Percentiles rank a stretch among this genome's conserved stretches.
Conservation (phyloP, 2,113 vertebrate genomes). For the Synchiropus splendidus region DNA sequence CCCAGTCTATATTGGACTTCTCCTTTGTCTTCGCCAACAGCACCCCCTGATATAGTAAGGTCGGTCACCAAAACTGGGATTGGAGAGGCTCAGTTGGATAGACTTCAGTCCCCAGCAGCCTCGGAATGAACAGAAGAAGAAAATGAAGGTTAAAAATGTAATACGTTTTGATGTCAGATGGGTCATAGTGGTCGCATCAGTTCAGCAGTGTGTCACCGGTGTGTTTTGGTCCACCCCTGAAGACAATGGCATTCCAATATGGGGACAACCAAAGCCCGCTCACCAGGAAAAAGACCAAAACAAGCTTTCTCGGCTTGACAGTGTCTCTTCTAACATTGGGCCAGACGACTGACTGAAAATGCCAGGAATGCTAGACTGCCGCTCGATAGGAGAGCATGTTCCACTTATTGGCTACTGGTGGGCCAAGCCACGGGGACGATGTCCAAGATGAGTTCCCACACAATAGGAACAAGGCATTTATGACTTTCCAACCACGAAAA, state of each 20-base stretch:
- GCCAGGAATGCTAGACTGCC: constrained; percentile 73
- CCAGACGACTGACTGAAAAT: constrained; percentile 69
- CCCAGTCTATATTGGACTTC: too few species aligned
- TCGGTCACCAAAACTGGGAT: too few species aligned
- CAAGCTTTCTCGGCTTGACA: constrained; percentile 47
- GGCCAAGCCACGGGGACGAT: constrained; percentile 58
- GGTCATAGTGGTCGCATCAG: background rate
- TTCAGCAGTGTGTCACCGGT: background rate
- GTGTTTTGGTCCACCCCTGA: constrained; percentile 6
- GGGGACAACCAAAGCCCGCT: constrained; percentile 44
- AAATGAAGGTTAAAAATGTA: too few species aligned
- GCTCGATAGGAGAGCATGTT: constrained; percentile 72
- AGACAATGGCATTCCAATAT: constrained; percentile 64
- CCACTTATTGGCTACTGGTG: constrained; percentile 71
- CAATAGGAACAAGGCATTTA: constrained; percentile 74
- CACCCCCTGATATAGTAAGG: too few species aligned
- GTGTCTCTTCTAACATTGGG: constrained; percentile 45
- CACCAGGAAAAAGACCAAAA: constrained; percentile 44
- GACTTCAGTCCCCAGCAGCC: too few species aligned
- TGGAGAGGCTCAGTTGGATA: too few species aligned
- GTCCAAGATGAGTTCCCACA: constrained; percentile 69
- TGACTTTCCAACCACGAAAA: constrained; percentile 53
- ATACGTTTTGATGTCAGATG: too few species aligned
- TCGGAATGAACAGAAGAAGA: too few species aligned
- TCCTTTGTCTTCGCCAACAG: too few species aligned